A percentile compares a stretch with the other conserved stretches of the same genome.
Conservation (phyloP, 2,113 vertebrate genomes). For the Pyxicephalus adspersus region DNA sequence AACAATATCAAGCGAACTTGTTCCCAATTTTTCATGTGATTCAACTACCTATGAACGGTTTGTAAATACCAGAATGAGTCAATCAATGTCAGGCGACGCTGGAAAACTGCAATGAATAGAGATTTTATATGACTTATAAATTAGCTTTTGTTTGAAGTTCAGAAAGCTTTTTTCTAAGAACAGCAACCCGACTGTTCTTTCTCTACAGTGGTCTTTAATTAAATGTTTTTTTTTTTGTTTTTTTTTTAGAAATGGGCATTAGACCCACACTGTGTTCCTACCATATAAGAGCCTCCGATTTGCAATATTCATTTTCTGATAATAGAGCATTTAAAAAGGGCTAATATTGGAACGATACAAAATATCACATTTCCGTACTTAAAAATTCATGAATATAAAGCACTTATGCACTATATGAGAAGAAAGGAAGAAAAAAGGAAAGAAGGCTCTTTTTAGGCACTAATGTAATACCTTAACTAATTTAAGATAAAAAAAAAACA, state of each 20-base stretch:
- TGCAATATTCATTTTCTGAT: constrained; percentile 53
- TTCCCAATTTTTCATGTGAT: constrained; percentile 48
- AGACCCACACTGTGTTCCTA: constrained; percentile 48
- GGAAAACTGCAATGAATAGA: constrained; percentile 46
- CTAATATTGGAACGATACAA: constrained; percentile 11
- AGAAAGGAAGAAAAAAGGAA: too few species aligned
- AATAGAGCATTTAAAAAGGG: constrained; percentile 39
- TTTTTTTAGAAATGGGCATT: constrained; percentile 50
- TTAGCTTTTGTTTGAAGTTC: constrained; percentile 56
- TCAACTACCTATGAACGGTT: constrained; percentile 53
- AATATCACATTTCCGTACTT: constrained; percentile 21
- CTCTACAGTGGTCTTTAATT: constrained; percentile 52
- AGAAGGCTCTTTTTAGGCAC: too few species aligned
- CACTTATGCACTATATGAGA: too few species aligned
- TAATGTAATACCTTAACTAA: too few species aligned
- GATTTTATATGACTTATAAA: constrained; percentile 53
- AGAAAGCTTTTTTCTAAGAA: constrained; percentile 51
- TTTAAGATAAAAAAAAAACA: too few species aligned
- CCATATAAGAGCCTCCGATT: constrained; percentile 46
- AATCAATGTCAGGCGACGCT: constrained; percentile 54
- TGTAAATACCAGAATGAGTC: constrained; percentile 53
- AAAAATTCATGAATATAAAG: constrained; percentile 13
- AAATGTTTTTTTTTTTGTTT: constrained; percentile 20
- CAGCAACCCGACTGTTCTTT: constrained; percentile 47
- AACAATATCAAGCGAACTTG: constrained; percentile 46